These are phyloP conservation scores for Poliocrania exsul DNA, from an alignment of 2,797 vertebrate genomes.

Conservation along the genomic window DNA sequence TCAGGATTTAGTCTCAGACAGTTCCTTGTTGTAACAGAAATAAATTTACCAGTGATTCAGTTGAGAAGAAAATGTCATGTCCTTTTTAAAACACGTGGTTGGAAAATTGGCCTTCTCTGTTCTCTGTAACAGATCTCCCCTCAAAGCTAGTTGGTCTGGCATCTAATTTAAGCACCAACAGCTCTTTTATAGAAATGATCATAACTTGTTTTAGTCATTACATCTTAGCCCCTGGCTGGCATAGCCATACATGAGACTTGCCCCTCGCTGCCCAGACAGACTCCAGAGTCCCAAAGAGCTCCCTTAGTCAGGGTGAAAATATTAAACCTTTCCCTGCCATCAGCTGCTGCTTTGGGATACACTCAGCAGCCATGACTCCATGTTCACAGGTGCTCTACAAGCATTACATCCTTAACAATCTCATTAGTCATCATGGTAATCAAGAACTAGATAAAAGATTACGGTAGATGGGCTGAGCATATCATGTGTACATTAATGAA, in stretches of 20 bases:
- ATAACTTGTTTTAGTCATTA: not conserved
- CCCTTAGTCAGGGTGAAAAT: not conserved
- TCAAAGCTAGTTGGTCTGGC: not conserved
- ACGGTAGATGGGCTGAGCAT: not conserved
- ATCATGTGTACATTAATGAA: not conserved
- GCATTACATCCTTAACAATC: not conserved
- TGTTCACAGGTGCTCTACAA: not conserved
- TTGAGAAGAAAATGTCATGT: not conserved
- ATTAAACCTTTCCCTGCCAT: not conserved
- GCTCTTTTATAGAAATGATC: not conserved
- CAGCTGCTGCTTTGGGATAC: not conserved
- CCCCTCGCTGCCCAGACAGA: not conserved
- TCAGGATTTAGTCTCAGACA: not conserved
- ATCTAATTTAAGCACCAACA: conserved; percentile 12
- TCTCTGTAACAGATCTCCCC: conserved; percentile 5
- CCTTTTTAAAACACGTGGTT: conserved; percentile 8
- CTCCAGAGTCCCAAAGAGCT: not conserved
- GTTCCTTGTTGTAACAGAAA: not conserved
- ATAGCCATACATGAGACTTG: not conserved
- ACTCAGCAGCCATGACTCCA: not conserved
- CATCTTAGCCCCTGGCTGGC: not conserved
- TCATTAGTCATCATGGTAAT: not conserved
- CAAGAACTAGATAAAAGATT: not conserved
- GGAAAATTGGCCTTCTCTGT: conserved; percentile 9
- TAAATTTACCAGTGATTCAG: not conserved